Evolutionary conservation across 1,140 invertebrate species (phyloP).

Genomic region (Nomia melanderi): DNA sequence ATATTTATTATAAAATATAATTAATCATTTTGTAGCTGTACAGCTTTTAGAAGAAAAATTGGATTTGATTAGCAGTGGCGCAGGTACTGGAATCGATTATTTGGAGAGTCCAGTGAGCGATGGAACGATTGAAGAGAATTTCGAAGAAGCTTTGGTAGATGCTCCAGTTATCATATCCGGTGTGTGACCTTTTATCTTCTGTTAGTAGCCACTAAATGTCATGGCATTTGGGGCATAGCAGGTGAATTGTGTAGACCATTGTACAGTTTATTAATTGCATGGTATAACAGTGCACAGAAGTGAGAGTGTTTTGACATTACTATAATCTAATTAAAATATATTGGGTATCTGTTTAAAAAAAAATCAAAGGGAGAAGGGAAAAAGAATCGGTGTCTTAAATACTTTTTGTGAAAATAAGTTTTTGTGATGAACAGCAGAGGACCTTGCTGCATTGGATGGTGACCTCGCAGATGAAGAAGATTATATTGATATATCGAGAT

Average conservation of each 20-base stretch:
- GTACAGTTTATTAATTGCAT: conserved; percentile 66
- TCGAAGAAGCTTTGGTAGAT: conserved; percentile 92
- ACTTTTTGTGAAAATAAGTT: conserved; percentile 19
- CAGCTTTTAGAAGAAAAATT: conserved; percentile 83
- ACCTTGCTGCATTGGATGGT: conserved; percentile 77
- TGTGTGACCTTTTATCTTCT: conserved; percentile 77
- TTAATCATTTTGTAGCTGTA: conserved; percentile 64
- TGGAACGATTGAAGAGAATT: conserved; percentile 95
- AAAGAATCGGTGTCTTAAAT: too few species aligned
- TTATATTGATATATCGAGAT: conserved; percentile 89
- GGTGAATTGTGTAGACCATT: conserved; percentile 68
- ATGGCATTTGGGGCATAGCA: conserved; percentile 69
- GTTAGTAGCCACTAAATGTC: conserved; percentile 70
- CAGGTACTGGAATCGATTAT: conserved; percentile 82
- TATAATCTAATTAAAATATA: conserved; percentile 16
- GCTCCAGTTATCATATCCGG: conserved; percentile 82
- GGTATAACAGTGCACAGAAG: conserved; percentile 52
- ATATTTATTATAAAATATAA: conserved; percentile 4
- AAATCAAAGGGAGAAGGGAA: conserved; percentile 1
- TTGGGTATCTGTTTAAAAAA: conserved; percentile 16
- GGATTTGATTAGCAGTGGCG: conserved; percentile 76
- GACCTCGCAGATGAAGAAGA: conserved; percentile 83
- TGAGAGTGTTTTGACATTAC: conserved; percentile 28
- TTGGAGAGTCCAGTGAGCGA: conserved; percentile 91
- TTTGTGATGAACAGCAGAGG: conserved; percentile 70